Evolutionary conservation across 2,797 vertebrate genomes (phyloP).

Genomic region (Gymnodraco acuticeps): DNA sequence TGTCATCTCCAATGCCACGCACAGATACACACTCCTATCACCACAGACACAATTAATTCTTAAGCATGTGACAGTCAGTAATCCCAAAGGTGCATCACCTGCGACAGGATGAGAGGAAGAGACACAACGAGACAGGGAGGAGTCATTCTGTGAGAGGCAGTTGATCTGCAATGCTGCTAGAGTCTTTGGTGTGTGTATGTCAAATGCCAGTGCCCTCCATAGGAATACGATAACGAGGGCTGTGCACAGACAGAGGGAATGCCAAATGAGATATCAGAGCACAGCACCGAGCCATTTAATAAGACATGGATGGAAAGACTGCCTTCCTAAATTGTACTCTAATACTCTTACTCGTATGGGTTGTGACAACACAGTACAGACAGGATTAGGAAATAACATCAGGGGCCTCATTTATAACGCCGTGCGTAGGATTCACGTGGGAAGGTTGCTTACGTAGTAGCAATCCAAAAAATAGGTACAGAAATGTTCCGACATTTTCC

Average conservation of each 20-base stretch:
- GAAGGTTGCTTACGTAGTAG: too few relatives aligned
- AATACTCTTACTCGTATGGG: conserved; percentile 22
- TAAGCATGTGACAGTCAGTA: conserved; percentile 33
- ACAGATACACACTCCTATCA: conserved; percentile 13
- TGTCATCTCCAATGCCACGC: conserved; percentile 17
- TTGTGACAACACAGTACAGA: conserved; percentile 16
- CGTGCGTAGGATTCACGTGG: too few relatives aligned
- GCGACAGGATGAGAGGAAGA: conserved; percentile 36
- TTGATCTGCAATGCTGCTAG: conserved; percentile 70
- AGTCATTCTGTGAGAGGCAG: conserved; percentile 58
- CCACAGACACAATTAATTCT: conserved; percentile 39
- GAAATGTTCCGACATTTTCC: too few relatives aligned
- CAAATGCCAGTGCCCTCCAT: conserved; percentile 76
- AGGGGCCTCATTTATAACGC: too few relatives aligned
- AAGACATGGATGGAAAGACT: conserved; percentile 56
- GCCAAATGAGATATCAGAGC: conserved; percentile 71
- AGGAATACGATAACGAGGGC: conserved; percentile 78
- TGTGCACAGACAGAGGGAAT: conserved; percentile 75
- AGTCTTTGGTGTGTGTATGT: conserved; percentile 74
- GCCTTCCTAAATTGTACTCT: conserved; percentile 37
- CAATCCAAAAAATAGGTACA: too few relatives aligned
- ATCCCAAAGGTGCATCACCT: conserved; percentile 55
- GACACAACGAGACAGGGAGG: conserved; percentile 31
- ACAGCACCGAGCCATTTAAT: conserved; percentile 62
- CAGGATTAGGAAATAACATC: conserved; percentile 10